Evolutionary conservation across 1,140 invertebrate species (phyloP), one percentile per base, ranked within the genome.

Genomic region (Atta colombica): DNA sequence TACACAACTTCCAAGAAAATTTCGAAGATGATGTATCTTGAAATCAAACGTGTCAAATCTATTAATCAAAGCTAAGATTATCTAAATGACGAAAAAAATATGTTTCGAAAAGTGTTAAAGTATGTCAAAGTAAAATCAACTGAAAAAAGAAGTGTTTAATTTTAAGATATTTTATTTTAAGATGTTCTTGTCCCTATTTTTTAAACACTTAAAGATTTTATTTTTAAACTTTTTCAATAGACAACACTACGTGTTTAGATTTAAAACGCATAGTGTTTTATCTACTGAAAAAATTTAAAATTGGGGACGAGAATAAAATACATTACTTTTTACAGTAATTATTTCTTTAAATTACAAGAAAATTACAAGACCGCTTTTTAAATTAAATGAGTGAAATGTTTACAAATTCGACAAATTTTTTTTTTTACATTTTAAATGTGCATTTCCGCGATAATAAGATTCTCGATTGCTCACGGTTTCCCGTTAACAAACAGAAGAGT

Each of bases 401-500:
- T 10, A 2, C 35, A 10, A 39, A 39, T 39, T 39, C 35, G 35
- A 8, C 45, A 14, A 25, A 25, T 25, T 25, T 25, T 25, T 25
- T 25, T 25, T 25, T 25, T 25, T 25, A 25, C 25, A 25, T 25
- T 35, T 82, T 28, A 31, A 71, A 6, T 60, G 6, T 49, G 51
- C 65, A 69, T 31, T 82, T 61, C 18, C 8, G 12, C 3, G 12
- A 16, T 53, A 60, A 31, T 21, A 25, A 61, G 1, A 58, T 72
- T 49, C 16, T 71, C 45, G 5, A 74, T 8, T 51, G 14, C 14
- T 2, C 25, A 16, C 39, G 12, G 14, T 82, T 21, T 25, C 65
- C 28, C 4, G 45, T 75, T 84, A 49, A 65, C 45, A 61, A 51
- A 84, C n/a, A 49, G 58, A 61, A 49, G 39, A 61, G 60, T 49